phyloP scores from a whole-genome alignment of 2,113 vertebrate species.

The Crotalus horridus region DNA sequence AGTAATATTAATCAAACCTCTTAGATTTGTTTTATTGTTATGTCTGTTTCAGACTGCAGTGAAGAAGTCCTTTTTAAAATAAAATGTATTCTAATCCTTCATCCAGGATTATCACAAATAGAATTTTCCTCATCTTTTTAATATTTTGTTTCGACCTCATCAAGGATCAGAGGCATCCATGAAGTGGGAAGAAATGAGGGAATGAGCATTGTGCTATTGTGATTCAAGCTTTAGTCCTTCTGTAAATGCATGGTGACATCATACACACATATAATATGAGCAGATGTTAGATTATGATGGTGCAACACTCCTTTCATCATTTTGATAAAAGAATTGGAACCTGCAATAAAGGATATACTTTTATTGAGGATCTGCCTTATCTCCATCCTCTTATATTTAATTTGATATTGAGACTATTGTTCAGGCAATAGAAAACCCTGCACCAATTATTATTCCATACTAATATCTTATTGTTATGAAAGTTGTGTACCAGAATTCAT shows the following conservation, averaged over 20 bases:
- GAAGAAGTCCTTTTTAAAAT: background rate
- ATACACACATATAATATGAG: background rate
- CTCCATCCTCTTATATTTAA: background rate
- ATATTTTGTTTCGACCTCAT: background rate
- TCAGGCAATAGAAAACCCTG: background rate
- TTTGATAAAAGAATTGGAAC: background rate
- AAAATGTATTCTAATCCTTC: background rate
- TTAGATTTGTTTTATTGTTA: background rate
- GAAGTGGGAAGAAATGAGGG: background rate
- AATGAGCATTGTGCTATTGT: background rate
- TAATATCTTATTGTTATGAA: background rate
- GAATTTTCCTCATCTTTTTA: background rate
- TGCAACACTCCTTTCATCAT: background rate
- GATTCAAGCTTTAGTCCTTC: background rate
- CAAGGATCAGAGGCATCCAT: background rate
- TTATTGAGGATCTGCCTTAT: background rate
- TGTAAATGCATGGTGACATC: background rate
- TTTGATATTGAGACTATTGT: background rate
- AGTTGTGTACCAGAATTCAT: background rate
- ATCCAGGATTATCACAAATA: background rate
- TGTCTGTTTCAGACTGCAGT: background rate
- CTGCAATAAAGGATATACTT: background rate
- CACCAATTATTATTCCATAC: background rate
- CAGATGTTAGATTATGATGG: background rate
- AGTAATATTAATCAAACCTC: background rate